A percentile compares a stretch with the other conserved stretches of the same genome.
phyloP scores from a whole-genome alignment of 1,140 invertebrate species.

The Cardiocondyla obscurior region DNA sequence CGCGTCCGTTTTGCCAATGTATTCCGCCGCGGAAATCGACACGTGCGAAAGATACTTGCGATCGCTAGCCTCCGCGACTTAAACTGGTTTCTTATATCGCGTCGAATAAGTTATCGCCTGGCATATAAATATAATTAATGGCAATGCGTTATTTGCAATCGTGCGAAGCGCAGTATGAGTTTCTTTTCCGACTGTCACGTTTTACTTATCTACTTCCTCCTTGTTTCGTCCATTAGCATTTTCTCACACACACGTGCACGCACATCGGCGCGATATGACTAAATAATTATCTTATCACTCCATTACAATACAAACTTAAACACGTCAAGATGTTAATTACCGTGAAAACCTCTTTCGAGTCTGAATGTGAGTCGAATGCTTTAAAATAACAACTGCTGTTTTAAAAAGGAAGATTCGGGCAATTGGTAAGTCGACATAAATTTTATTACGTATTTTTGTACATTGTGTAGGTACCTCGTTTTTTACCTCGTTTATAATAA shows the following conservation, averaged over 20 bases:
- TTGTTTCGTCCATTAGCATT: background rate
- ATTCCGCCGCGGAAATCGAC: background rate
- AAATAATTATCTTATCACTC: background rate
- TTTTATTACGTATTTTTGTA: constrained; percentile 10
- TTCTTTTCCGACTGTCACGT: background rate
- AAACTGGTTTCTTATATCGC: constrained; percentile 11
- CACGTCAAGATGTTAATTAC: constrained; percentile 23
- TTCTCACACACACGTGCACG: background rate
- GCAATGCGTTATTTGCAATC: background rate
- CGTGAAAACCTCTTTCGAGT: background rate
- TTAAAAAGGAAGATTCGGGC: background rate
- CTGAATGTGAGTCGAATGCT: constrained; percentile 12
- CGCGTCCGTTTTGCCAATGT: background rate
- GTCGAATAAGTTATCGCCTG: background rate
- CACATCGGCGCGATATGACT: background rate
- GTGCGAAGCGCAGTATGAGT: background rate
- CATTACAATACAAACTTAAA: constrained; percentile 10
- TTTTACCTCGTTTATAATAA: background rate
- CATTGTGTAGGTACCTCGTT: too few species aligned
- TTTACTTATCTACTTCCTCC: background rate
- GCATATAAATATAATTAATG: constrained; percentile 28
- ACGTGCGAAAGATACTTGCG: background rate
- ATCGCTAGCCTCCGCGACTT: background rate
- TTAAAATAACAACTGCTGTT: constrained; percentile 12
- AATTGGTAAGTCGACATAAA: constrained; percentile 27